These are phyloP conservation scores for Plebejus melissa DNA, from an alignment of 2,888 invertebrate genomes.

Conservation along the genomic window DNA sequence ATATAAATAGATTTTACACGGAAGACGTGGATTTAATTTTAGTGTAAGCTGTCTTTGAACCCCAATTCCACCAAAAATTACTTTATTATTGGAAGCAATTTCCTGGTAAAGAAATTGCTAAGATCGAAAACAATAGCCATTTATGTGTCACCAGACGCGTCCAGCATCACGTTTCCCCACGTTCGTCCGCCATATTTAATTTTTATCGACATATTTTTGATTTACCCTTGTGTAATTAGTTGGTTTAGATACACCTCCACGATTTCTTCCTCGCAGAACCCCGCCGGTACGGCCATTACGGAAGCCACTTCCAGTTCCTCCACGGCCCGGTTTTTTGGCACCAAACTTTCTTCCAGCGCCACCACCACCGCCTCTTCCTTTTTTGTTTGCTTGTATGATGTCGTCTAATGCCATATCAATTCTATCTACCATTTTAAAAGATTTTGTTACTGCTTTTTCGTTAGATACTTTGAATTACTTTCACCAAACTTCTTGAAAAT, in stretches of 20 bases:
- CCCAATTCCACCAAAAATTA: background rate
- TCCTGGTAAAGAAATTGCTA: background rate
- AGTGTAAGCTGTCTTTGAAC: background rate
- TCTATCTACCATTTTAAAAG: slow-evolving; percentile 90
- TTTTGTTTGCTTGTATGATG: slow-evolving; percentile 93
- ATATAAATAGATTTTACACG: slow-evolving; percentile 18
- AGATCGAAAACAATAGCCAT: slow-evolving; percentile 8
- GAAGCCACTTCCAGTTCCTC: slow-evolving; percentile 58
- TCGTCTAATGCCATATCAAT: slow-evolving; percentile 99
- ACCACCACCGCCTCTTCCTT: slow-evolving; percentile 78
- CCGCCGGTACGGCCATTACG: slow-evolving; percentile 78
- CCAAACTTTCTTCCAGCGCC: slow-evolving; percentile 76
- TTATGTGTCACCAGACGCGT: slow-evolving; percentile 49
- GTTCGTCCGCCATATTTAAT: slow-evolving; percentile 62
- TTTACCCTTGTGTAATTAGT: slow-evolving; percentile 84
- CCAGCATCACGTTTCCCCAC: slow-evolving; percentile 51
- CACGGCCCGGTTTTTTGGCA: slow-evolving; percentile 61
- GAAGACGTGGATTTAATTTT: background rate
- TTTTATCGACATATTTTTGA: slow-evolving; percentile 43
- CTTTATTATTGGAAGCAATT: background rate
- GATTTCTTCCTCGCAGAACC: slow-evolving; percentile 84
- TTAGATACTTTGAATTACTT: background rate
- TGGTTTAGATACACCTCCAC: slow-evolving; percentile 83
- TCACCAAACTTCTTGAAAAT: background rate
- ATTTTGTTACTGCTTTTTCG: background rate